Evolutionary conservation across 2,888 invertebrate species (phyloP).

Genomic region (Protophormia terraenovae): DNA sequence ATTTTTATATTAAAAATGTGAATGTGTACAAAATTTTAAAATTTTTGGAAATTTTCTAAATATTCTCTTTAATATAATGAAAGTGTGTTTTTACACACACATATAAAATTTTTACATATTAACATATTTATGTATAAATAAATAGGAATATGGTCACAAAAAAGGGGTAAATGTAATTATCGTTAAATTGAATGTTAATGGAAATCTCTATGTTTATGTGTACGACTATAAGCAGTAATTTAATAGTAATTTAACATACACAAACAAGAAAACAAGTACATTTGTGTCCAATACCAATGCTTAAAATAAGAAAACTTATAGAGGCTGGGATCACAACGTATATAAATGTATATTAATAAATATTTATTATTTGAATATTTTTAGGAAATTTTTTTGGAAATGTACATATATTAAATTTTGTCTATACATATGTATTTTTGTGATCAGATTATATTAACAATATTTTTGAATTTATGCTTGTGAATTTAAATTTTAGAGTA

Average conservation of each 20-base stretch:
- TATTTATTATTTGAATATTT: too few relatives aligned
- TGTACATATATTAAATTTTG: too few relatives aligned
- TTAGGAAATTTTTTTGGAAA: too few relatives aligned
- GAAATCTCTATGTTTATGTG: slow-evolving; percentile 27
- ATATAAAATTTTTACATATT: background rate
- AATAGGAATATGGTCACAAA: slow-evolving; percentile 19
- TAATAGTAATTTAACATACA: background rate
- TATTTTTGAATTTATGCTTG: too few relatives aligned
- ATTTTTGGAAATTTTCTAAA: background rate
- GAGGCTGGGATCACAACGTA: too few relatives aligned
- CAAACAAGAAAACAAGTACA: background rate
- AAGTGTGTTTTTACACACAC: background rate
- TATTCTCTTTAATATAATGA: background rate
- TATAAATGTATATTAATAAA: too few relatives aligned
- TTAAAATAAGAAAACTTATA: background rate
- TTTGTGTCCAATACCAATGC: background rate
- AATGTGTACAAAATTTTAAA: background rate
- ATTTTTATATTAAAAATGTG: background rate
- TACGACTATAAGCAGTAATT: slow-evolving; percentile 20
- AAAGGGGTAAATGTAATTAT: slow-evolving; percentile 62
- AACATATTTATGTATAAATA: slow-evolving; percentile 19
- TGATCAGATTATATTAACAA: too few relatives aligned
- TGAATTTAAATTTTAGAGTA: too few relatives aligned
- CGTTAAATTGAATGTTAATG: slow-evolving; percentile 64
- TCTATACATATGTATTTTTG: too few relatives aligned